phyloP scores from a whole-genome alignment of 2,888 invertebrate species.

The Dioctria linearis region DNA sequence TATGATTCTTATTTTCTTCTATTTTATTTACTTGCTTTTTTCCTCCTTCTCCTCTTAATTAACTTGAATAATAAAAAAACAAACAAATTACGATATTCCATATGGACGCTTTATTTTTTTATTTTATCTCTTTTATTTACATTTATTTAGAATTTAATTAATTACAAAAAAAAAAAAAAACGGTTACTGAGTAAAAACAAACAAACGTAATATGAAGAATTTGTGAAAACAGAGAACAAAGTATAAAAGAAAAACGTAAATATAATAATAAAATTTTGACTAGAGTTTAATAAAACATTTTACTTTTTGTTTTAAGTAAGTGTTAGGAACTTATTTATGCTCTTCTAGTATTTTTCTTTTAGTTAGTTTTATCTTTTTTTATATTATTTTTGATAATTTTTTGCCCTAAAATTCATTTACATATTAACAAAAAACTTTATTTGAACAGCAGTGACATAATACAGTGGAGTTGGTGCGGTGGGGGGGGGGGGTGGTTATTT shows the following conservation, averaged over 20 bases:
- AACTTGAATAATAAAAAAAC: slow-evolving; percentile 6
- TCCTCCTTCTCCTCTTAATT: background rate
- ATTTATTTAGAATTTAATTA: too few relatives aligned
- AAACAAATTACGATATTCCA: background rate
- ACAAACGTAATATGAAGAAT: background rate
- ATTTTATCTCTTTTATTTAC: background rate
- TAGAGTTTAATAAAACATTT: slow-evolving; percentile 42
- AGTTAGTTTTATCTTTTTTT: background rate
- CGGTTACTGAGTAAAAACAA: slow-evolving; percentile 2
- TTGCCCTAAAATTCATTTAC: slow-evolving; percentile 43
- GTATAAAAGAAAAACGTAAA: background rate
- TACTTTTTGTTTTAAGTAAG: slow-evolving; percentile 14
- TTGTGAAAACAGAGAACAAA: background rate
- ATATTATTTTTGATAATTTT: slow-evolving; percentile 26
- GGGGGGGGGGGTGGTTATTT: too few relatives aligned
- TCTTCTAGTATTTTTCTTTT: slow-evolving; percentile 55
- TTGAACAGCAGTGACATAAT: slow-evolving; percentile 30
- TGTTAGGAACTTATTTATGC: slow-evolving; percentile 63
- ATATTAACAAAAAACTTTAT: slow-evolving; percentile 45
- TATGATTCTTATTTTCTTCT: background rate
- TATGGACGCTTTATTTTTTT: slow-evolving; percentile 22
- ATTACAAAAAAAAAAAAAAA: background rate
- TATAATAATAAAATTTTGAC: slow-evolving; percentile 26
- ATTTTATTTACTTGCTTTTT: background rate
- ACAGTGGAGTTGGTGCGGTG: too few relatives aligned